Evolutionary conservation across 2,113 vertebrate genomes (phyloP).

Genomic region (Zapornia atra): DNA sequence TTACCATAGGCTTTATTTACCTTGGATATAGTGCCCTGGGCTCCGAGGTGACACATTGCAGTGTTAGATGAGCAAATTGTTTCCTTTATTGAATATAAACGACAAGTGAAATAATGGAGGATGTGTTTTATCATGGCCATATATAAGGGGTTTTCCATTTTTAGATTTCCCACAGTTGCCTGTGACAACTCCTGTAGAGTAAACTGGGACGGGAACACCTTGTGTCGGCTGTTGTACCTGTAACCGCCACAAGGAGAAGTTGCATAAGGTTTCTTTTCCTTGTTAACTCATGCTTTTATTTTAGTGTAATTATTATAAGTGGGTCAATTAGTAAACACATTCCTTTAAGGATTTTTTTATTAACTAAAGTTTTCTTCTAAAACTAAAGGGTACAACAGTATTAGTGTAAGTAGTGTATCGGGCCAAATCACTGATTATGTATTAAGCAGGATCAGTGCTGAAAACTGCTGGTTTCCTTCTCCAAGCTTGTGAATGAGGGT

Average conservation of each 20-base stretch:
- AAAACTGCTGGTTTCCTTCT: neutral
- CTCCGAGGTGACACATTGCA: neutral
- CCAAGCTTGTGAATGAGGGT: neutral
- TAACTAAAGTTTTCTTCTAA: slow-evolving; percentile 35
- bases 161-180: neutral
- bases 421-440: slow-evolving; percentile 37
- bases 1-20: neutral
- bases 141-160: slow-evolving; percentile 36
- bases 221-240: neutral
- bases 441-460: slow-evolving; percentile 38
- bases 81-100: neutral
- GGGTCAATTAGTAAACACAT: slow-evolving; percentile 49
- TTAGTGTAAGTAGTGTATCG: neutral
- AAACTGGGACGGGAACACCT: neutral
- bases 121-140: neutral
- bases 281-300: slow-evolving; percentile 36
- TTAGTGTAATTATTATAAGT: slow-evolving; percentile 23
- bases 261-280: slow-evolving; percentile 65
- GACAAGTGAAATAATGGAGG: neutral
- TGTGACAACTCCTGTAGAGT: slow-evolving; percentile 11
- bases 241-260: slow-evolving; percentile 49
- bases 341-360: slow-evolving; percentile 29
- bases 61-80: neutral
- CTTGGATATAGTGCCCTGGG: neutral
- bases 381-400: neutral